Conservation (phyloP, 2,113 vertebrate genomes). For the Corythaeola cristata region DNA sequence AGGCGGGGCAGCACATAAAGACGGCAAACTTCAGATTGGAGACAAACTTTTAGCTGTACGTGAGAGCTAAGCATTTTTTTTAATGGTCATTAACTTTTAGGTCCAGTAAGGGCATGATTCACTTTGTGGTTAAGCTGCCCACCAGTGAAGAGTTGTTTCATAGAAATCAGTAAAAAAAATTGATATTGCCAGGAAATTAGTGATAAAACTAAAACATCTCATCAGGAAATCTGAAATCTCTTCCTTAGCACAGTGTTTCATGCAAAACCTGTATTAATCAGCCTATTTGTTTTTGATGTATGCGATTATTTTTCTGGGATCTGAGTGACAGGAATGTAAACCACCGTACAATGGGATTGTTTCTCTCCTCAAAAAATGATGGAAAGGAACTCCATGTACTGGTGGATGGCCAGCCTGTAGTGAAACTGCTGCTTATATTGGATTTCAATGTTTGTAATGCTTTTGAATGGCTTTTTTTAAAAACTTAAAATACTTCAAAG, state of each 20-base stretch:
- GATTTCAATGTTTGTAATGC: neutral
- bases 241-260: neutral
- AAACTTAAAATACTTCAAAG: neutral
- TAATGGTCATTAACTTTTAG: neutral
- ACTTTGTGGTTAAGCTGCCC: neutral
- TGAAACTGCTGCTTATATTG: neutral
- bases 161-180: neutral
- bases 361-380: neutral
- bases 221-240: neutral
- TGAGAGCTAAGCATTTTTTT: neutral
- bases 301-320: neutral
- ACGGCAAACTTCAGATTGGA: conserved; percentile 94
- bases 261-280: neutral
- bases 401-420: neutral
- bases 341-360: neutral
- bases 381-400: neutral
- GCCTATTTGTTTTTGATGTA: neutral
- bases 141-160: neutral
- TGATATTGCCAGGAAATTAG: neutral
- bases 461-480: neutral
- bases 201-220: neutral
- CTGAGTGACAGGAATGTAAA: neutral
- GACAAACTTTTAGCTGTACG: conserved; percentile 97
- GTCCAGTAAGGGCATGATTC: neutral
- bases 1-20: conserved; percentile 95